These are phyloP conservation scores for Columba guinea DNA, from an alignment of 2,797 vertebrate species.

Conservation along the genomic window DNA sequence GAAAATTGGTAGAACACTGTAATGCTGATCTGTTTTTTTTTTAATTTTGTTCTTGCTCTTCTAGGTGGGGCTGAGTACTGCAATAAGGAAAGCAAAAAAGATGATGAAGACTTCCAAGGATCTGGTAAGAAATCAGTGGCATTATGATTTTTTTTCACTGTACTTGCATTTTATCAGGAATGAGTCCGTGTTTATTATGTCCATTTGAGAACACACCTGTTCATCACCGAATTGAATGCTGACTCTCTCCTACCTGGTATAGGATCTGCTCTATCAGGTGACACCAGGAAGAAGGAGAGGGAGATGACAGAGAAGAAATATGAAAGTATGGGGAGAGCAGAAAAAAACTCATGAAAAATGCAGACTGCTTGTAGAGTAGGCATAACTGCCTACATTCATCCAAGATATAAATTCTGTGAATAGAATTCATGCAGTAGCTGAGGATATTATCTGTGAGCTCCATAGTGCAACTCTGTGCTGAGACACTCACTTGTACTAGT, in stretches of 20 bases:
- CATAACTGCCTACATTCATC: not conserved
- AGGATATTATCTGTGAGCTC: not conserved
- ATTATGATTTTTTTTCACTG: not conserved
- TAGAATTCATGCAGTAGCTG: not conserved
- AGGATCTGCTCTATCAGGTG: not conserved
- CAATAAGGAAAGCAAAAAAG: conserved; percentile 66
- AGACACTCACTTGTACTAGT: not conserved
- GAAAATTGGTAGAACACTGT: not conserved
- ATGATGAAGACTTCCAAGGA: conserved; percentile 47
- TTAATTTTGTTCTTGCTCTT: conserved; percentile 13
- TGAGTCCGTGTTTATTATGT: not conserved
- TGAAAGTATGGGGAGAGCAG: not conserved
- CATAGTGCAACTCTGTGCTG: too few relatives aligned
- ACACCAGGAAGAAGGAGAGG: not conserved
- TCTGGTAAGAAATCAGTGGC: conserved; percentile 64
- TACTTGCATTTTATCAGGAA: not conserved
- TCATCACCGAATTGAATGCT: not conserved
- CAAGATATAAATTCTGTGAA: not conserved
- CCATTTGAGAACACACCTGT: not conserved
- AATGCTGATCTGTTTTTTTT: not conserved
- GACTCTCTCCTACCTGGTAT: not conserved
- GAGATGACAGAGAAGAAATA: not conserved
- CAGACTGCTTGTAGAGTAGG: not conserved
- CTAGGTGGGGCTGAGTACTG: conserved; percentile 58
- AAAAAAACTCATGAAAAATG: not conserved